These are phyloP conservation scores for Catostomus latipinnis DNA, from an alignment of 2,797 vertebrate genomes.

Conservation along the genomic window DNA sequence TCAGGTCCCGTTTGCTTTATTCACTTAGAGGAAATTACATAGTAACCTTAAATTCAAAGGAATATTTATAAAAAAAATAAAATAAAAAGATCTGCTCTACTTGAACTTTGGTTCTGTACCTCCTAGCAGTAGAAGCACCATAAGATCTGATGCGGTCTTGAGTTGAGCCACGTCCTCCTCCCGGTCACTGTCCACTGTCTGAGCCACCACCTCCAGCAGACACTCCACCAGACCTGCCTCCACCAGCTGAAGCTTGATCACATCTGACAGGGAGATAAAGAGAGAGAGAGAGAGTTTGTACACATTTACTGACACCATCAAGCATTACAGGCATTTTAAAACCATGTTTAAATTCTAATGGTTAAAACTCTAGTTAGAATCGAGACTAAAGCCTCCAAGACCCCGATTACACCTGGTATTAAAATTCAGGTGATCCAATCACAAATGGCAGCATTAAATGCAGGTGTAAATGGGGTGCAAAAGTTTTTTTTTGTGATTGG, in stretches of 20 bases:
- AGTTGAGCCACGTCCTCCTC: conserved; percentile 94
- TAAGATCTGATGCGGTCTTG: conserved; percentile 96
- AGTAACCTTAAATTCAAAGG: no score
- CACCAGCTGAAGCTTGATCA: conserved; percentile 96
- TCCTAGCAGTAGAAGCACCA: conserved; percentile 95
- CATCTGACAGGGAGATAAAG: conserved; percentile 75
- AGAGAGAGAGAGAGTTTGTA: conserved; percentile 4
- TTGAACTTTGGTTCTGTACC: conserved; percentile 72
- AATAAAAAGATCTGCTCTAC: neutral
- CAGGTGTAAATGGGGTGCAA: no score
- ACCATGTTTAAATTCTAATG: neutral
- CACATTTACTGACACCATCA: neutral
- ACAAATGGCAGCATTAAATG: no score
- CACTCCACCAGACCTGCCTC: conserved; percentile 96
- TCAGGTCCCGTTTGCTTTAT: neutral
- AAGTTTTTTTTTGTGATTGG: no score
- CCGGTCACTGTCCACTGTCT: conserved; percentile 91
- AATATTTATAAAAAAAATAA: neutral
- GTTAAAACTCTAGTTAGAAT: neutral
- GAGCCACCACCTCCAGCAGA: conserved; percentile 92
- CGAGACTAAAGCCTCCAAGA: neutral
- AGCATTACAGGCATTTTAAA: neutral
- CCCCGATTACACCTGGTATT: no score
- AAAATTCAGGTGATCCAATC: no score
- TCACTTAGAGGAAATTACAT: neutral